These are phyloP conservation scores for Eufriesea mexicana DNA, from an alignment of 1,140 invertebrate genomes.

Conservation along the genomic window DNA sequence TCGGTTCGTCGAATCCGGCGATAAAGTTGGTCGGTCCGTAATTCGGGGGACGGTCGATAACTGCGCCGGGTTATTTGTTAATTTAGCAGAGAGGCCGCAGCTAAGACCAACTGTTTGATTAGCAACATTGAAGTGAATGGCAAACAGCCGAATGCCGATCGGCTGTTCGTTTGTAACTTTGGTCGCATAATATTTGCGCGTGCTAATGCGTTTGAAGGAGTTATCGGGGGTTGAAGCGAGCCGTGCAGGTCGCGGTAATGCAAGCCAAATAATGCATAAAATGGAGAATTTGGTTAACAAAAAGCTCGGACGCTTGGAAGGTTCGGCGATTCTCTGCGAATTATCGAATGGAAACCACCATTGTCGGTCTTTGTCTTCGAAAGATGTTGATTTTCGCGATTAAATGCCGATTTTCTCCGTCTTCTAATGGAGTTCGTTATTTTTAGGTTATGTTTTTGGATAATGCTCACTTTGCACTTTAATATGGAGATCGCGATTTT, in stretches of 20 bases:
- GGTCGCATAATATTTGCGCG: constrained; percentile 25
- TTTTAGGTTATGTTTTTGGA: too few species aligned
- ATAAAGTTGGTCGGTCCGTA: background rate
- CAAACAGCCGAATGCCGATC: constrained; percentile 22
- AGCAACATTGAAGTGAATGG: constrained; percentile 25
- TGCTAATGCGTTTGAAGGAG: constrained; percentile 15
- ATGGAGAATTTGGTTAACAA: background rate
- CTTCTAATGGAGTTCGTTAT: too few species aligned
- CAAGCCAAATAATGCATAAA: constrained; percentile 3
- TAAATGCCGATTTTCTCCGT: too few species aligned
- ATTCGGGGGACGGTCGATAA: background rate
- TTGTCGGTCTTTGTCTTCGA: background rate
- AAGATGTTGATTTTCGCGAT: too few species aligned
- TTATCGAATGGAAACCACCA: background rate
- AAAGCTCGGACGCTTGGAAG: background rate
- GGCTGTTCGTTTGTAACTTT: background rate
- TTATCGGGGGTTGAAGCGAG: background rate
- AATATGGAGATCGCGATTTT: too few species aligned
- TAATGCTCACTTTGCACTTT: too few species aligned
- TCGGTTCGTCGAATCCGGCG: background rate
- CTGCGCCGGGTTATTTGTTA: constrained; percentile 9
- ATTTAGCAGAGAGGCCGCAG: constrained; percentile 32
- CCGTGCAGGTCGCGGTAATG: background rate
- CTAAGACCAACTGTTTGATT: constrained; percentile 34
- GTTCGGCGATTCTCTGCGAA: too few species aligned